These are phyloP conservation scores for Miltochrista miniata DNA, from an alignment of 2,888 invertebrate genomes.

Conservation along the genomic window DNA sequence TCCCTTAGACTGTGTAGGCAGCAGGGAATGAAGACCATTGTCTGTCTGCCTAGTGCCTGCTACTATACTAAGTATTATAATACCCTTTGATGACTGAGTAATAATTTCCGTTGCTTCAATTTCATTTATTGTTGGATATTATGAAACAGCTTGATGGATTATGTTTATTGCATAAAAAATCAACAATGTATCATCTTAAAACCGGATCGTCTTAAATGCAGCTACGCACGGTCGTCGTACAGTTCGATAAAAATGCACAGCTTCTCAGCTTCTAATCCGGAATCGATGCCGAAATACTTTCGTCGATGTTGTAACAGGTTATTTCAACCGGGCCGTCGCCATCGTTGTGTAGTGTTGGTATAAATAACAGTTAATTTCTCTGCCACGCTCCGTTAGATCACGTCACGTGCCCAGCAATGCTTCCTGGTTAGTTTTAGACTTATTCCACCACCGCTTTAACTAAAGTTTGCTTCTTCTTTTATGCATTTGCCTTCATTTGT, in stretches of 20 bases:
- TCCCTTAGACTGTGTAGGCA: background rate
- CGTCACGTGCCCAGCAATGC: constrained; percentile 70
- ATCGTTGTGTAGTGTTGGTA: constrained; percentile 54
- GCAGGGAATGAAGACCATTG: no score
- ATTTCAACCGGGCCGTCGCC: constrained; percentile 52
- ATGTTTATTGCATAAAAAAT: background rate
- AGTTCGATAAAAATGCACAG: background rate
- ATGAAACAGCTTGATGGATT: background rate
- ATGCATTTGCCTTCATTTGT: constrained; percentile 18
- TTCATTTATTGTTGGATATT: no score
- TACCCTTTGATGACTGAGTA: no score
- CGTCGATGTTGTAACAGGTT: constrained; percentile 67
- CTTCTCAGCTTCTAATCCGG: constrained; percentile 27
- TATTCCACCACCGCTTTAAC: constrained; percentile 47
- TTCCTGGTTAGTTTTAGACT: constrained; percentile 67
- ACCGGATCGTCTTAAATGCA: background rate
- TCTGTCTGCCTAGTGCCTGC: no score
- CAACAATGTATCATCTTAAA: background rate
- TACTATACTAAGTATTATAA: no score
- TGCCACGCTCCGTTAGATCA: constrained; percentile 75
- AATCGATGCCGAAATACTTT: constrained; percentile 63
- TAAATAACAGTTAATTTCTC: constrained; percentile 81
- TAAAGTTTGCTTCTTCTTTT: constrained; percentile 26
- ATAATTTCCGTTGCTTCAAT: no score
- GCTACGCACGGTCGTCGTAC: background rate